A percentile compares a stretch with the other conserved stretches of the same genome.
Conservation (phyloP, 2,113 vertebrate species). For the Chlorodrepanis virens region DNA sequence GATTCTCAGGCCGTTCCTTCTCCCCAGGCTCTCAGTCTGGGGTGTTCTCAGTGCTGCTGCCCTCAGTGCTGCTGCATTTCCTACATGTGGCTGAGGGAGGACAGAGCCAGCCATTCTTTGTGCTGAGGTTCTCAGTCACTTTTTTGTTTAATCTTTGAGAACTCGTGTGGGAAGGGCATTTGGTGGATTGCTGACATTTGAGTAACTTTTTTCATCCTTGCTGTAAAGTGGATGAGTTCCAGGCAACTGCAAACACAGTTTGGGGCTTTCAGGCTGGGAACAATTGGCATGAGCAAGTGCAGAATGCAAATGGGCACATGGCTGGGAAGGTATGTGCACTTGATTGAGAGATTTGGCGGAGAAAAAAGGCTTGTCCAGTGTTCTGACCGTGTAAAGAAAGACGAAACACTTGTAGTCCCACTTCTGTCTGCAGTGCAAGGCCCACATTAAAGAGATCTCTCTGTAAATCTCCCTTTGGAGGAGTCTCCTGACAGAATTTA, state of each 20-base stretch:
- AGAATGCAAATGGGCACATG: slow-evolving; percentile 4
- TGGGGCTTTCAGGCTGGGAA: slow-evolving; percentile 34
- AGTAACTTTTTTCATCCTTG: slow-evolving; percentile 20
- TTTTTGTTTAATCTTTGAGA: slow-evolving; percentile 30
- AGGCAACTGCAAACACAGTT: slow-evolving; percentile 18
- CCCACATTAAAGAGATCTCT: background rate
- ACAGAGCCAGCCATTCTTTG: background rate
- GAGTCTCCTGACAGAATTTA: background rate
- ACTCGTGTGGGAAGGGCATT: slow-evolving; percentile 57
- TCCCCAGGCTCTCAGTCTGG: background rate
- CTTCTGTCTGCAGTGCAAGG: background rate
- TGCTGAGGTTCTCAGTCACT: slow-evolving; percentile 6
- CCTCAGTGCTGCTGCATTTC: background rate
- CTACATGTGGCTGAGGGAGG: background rate
- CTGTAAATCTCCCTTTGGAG: background rate
- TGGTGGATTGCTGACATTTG: slow-evolving; percentile 45
- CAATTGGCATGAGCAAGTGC: background rate
- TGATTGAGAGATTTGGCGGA: background rate
- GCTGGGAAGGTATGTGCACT: background rate
- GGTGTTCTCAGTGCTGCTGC: background rate
- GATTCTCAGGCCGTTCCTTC: background rate
- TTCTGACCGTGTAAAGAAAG: background rate
- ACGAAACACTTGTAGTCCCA: background rate
- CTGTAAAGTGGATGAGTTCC: slow-evolving; percentile 54
- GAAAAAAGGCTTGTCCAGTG: background rate